phyloP scores from a whole-genome alignment of 2,797 vertebrate species.

The Pseudochirops cupreus region DNA sequence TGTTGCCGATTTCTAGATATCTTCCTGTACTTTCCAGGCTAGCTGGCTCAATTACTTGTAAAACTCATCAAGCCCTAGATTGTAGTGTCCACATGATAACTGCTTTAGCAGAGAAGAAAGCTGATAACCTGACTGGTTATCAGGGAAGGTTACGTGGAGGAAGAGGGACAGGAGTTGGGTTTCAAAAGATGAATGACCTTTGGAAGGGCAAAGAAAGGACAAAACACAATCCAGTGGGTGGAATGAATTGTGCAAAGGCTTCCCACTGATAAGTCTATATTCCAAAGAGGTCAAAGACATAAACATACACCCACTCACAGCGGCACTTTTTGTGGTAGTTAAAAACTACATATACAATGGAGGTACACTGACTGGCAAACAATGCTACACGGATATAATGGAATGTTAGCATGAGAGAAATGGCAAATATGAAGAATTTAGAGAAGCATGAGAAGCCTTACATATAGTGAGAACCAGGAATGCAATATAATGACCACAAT shows the following conservation, averaged over 20 bases:
- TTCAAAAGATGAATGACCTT: background rate
- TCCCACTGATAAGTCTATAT: background rate
- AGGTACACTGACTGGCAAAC: background rate
- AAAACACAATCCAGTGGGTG: background rate
- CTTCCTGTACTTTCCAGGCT: background rate
- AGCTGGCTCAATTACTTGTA: background rate
- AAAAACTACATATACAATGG: background rate
- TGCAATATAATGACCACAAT: background rate
- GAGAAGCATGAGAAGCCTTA: background rate
- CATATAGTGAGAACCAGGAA: background rate
- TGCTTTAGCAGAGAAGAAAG: background rate
- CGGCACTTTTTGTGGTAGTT: background rate
- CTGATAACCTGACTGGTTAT: background rate
- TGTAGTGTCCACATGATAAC: background rate
- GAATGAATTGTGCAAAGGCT: background rate
- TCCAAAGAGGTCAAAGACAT: background rate
- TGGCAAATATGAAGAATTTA: background rate
- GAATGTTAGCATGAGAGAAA: background rate
- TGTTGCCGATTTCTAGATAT: background rate
- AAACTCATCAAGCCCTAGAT: background rate
- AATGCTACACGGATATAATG: background rate
- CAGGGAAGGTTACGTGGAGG: background rate
- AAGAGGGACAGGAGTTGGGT: background rate
- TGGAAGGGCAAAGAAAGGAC: background rate
- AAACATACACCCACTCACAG: background rate